Evolutionary conservation across 2,888 invertebrate species (phyloP).

Genomic region (Pyralis farinalis): DNA sequence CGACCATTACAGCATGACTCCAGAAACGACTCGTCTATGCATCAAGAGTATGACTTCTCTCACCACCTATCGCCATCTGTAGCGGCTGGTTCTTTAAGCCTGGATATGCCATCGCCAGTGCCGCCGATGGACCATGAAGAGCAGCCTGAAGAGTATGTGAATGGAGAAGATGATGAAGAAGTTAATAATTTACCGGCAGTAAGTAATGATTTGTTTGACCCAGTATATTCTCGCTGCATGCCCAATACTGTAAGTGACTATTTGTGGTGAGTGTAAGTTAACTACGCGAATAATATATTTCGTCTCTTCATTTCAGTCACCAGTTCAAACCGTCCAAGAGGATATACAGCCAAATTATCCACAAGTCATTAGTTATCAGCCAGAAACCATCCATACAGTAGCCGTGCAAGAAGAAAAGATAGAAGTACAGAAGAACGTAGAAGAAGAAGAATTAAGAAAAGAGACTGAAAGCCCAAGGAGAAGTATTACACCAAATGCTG

Average conservation of each 20-base stretch:
- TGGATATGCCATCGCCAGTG: slow-evolving; percentile 72
- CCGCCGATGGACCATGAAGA: slow-evolving; percentile 55
- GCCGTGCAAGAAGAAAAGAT: slow-evolving; percentile 27
- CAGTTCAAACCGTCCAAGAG: slow-evolving; percentile 48
- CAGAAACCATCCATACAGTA: neutral
- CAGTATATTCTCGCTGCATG: too few species aligned
- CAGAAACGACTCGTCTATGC: slow-evolving; percentile 83
- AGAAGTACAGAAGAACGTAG: slow-evolving; percentile 45
- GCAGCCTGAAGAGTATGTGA: slow-evolving; percentile 35
- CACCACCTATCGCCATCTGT: slow-evolving; percentile 70
- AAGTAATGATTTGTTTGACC: slow-evolving; percentile 13
- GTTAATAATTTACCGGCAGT: slow-evolving; percentile 42
- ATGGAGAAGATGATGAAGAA: slow-evolving; percentile 40
- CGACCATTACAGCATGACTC: slow-evolving; percentile 63
- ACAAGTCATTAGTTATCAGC: neutral
- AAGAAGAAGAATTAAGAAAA: slow-evolving; percentile 62
- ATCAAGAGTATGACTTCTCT: slow-evolving; percentile 75
- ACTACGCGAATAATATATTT: too few species aligned
- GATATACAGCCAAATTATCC: slow-evolving; percentile 30
- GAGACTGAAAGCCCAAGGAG: slow-evolving; percentile 70
- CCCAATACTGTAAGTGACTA: too few species aligned
- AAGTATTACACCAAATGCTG: slow-evolving; percentile 70
- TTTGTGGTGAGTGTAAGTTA: too few species aligned
- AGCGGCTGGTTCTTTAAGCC: slow-evolving; percentile 55
- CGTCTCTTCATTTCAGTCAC: slow-evolving; percentile 48